Base-by-base conservation (phyloP, 2,113 vertebrate genomes). In the Erpornis zantholeuca region DNA sequence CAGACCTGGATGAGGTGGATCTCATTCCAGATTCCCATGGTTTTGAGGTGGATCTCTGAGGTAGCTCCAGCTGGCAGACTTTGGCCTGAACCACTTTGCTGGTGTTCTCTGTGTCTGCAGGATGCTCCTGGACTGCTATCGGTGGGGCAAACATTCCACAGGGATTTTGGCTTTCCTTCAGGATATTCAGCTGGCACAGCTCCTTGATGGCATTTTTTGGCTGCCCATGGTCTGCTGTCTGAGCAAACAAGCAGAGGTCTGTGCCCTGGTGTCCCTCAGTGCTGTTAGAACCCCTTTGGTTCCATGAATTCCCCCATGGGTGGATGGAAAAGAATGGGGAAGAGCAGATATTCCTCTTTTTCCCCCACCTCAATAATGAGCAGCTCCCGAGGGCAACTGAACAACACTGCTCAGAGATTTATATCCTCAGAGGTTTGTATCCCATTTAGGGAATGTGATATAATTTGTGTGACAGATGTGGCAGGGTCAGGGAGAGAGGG, bases 381-480 rank as follows among this genome's bases (percentile, higher is more conserved):
- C 27, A 76, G 0, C 15, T 53, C 16, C 47, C 29, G 45, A 64
- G 35, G 50, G 73, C 18, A 82, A 40, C 14, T 8, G 35, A 42
- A 25, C 3, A 1, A 21, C 47, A 8, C 10, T 82, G 69, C 38
- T 68, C 8, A 15, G 49, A 79, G 44, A 75, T 72, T 57, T 57
- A 5, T 31, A 57, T 59, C 44, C 29, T 77, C 11, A 28, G 56
- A 82, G 38, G 71, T 60, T 53, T 45, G 10, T 25, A 65, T 38
- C 52, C 21, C 73, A 5, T 52, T 70, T 44, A 76, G 53, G 22
- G 23, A 83, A 64, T 76, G 33, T 33, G 57, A 69, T 40, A 33
- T 52, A 70, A 82, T 86, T 71, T 78, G 36, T 75, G 38, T 87
- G 73, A 94, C 73, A 79, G 57, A 40, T 57, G 49, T 87, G 73